Evolutionary conservation across 2,113 vertebrate species (phyloP), one percentile per base, ranked within the genome.

Genomic region (Steatornis caripensis): DNA sequence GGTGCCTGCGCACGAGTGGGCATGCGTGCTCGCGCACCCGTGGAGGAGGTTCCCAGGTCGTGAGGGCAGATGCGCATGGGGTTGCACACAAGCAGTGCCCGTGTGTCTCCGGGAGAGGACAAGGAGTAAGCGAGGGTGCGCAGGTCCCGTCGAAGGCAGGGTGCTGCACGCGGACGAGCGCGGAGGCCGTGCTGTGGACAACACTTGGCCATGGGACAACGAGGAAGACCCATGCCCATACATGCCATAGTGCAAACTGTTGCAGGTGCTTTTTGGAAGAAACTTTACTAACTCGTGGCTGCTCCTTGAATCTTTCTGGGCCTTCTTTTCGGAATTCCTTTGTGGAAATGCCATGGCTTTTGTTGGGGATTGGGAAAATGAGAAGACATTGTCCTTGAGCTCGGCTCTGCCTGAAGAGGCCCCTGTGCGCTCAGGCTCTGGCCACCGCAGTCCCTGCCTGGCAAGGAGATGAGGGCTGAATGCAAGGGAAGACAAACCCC

Each of bases 141-240:
- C 20, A 45, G 24, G 43, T 36, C 10, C 27, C 32, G 19, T 26
- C 12, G 75, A 48, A 48, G 30, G 41, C 53, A 68, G 41, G 41
- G 32, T 57, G 48, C 19, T 39, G 77, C 10, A 4, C 15, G 15
- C 5, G 62, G 34, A 20, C 15, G 46, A 32, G 24, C 2, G 9
- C 49, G 41, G 68, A 65, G 21, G 18, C 53, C 0, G 0, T 39
- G 36, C 36, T 29, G 14, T 57, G 37, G 30, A 6, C 4, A 21
- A 46, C 18, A 3, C 27, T 54, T 27, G 8, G 45, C 37, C 61
- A 22, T 0, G 0, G 39, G 53, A 48, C 24, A 41, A 27, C 0
- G 7, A 79, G 27, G 18, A 89, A 62, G 45, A 55, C 8, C 30
- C 74, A 43, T 24, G 45, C 12, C 43, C 22, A 22, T 3, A 10